Conservation (phyloP, 2,888 invertebrate genomes). For the Aleiodes leptofemur region DNA sequence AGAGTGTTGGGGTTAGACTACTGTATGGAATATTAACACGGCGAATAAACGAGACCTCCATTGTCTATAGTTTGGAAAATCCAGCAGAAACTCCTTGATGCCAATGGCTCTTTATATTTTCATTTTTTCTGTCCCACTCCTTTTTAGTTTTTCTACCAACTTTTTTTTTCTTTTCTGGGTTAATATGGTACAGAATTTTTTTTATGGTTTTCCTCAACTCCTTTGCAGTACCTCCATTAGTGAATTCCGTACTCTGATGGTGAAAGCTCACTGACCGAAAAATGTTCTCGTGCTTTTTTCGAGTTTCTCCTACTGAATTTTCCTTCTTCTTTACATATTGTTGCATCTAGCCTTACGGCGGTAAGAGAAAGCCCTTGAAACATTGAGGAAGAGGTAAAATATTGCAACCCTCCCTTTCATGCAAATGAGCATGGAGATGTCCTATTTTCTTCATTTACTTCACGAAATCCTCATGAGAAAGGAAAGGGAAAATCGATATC, state of each 20-base stretch:
- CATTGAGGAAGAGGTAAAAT: neutral
- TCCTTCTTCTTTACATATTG: slow-evolving; percentile 9
- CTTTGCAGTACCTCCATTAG: slow-evolving; percentile 3
- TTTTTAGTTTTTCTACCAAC: neutral
- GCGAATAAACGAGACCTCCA: slow-evolving; percentile 15
- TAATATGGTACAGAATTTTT: neutral
- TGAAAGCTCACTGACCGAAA: slow-evolving; percentile 44
- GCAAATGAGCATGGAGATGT: too few species aligned
- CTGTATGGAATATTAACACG: slow-evolving; percentile 35
- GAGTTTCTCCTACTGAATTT: slow-evolving; percentile 15
- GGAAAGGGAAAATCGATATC: too few species aligned
- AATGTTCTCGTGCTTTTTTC: slow-evolving; percentile 32
- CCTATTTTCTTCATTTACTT: too few species aligned
- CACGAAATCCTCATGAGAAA: too few species aligned
- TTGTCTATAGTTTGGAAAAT: slow-evolving; percentile 31
- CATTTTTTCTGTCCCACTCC: neutral
- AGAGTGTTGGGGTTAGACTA: slow-evolving; percentile 19
- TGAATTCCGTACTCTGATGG: slow-evolving; percentile 14
- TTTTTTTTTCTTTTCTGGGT: slow-evolving; percentile 1
- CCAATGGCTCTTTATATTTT: neutral
- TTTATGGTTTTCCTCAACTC: neutral
- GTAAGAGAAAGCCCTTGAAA: neutral
- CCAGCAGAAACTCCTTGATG: neutral
- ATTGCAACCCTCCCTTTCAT: too few species aligned
- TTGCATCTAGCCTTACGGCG: slow-evolving; percentile 1